Evolutionary conservation across 1,140 invertebrate genomes (phyloP), one percentile per base, ranked within the genome.

Genomic region (Acromyrmex heyeri): DNA sequence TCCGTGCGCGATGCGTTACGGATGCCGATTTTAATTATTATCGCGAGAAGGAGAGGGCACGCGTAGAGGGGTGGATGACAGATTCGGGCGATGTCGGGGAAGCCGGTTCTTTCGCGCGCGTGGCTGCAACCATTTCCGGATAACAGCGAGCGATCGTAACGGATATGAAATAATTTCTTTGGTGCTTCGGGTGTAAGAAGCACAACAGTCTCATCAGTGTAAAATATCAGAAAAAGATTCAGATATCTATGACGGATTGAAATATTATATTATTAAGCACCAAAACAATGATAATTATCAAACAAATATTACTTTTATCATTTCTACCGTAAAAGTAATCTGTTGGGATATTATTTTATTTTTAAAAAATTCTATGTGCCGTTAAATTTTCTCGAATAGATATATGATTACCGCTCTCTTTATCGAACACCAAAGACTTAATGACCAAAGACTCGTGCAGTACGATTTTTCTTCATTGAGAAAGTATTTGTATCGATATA

Each of bases 11-110:
- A 67, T 64, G 16, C 59, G 70, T 62, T 53, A 64, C 24, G 88
- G 65, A 77, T 85, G 50, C 88, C 61, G 87, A 91, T 88, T 90
- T 90, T 91, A 91, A 91, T 91, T 91, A 88, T 91, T 65, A 59
- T 59, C 86, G 2, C 85, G 78, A 50, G 3, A 21, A 72, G 53
- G 7, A 48, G 24, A 73, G 34, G 18, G 38, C 38, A n/a, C 59
- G 18, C 59, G 8, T 18, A 24, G 14, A n/a, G 73, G 55, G 79
- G 62, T 75, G 86, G 88, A 86, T 86, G 78, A 86, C 78, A 86
- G 79, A 90, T 91, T 70, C 6, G 79, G 62, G 69, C 79, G 61
- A 78, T 75, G 88, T 61, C 30, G 61, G 73, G 85, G 59, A 59
- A 72, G 72, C 53, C 87, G 89, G 61, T 86, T 79, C 34, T 86